Evolutionary conservation across 2,113 vertebrate genomes (phyloP).

Genomic region (Marmota monax): DNA sequence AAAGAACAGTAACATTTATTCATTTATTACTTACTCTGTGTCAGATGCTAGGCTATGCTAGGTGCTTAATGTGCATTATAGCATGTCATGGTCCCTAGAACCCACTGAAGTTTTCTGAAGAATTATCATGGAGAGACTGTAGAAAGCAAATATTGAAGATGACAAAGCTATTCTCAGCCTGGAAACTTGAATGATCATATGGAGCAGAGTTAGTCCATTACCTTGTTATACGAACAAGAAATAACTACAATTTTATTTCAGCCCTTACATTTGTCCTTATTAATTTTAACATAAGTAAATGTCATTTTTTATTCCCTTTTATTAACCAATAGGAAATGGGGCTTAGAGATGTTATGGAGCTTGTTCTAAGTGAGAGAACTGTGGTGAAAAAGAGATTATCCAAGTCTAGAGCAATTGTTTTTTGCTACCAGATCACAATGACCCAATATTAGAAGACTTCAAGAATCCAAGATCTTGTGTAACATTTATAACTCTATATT

Average conservation of each 20-base stretch:
- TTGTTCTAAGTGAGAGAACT: background rate
- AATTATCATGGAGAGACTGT: background rate
- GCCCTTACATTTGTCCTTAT: background rate
- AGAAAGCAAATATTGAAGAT: background rate
- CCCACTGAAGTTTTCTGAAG: background rate
- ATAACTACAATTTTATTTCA: background rate
- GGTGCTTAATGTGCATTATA: background rate
- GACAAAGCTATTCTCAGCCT: background rate
- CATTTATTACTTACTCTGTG: background rate
- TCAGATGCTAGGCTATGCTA: background rate
- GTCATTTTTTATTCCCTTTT: background rate
- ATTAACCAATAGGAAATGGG: background rate
- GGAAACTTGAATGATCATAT: background rate
- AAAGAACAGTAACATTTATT: slow-evolving; percentile 1
- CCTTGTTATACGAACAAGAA: background rate
- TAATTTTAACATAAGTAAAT: background rate
- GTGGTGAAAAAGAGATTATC: background rate
- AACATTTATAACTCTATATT: background rate
- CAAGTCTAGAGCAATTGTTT: background rate
- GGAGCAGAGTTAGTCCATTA: background rate
- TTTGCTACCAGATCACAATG: background rate
- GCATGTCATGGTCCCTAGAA: background rate
- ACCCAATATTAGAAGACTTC: background rate
- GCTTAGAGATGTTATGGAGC: background rate
- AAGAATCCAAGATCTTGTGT: background rate